A percentile compares a stretch with the other conserved stretches of the same genome.
Conservation (phyloP, 1,140 invertebrate genomes). For the Stenopsyche tienmushanensis region DNA sequence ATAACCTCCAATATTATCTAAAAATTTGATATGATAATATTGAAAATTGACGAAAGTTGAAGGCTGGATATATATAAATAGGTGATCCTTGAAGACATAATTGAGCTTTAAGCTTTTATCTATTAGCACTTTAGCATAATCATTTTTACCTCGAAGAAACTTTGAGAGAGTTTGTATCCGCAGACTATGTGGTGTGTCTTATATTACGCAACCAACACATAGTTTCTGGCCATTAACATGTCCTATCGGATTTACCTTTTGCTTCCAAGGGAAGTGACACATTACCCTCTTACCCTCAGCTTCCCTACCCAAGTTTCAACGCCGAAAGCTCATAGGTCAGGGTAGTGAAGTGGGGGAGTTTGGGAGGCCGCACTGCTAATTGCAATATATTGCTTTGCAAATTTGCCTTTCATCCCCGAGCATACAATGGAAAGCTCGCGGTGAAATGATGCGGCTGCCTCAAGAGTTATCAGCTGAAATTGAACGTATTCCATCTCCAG, state of each 20-base stretch:
- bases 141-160: not conserved
- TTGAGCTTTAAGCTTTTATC: no score
- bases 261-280: conserved; percentile 24
- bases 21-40: no score
- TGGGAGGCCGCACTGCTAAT: conserved; percentile 28
- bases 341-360: conserved; percentile 1
- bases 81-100: no score
- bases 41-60: no score
- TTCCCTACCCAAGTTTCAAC: conserved; percentile 10
- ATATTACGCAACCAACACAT: no score
- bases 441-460: not conserved
- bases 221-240: conserved; percentile 35
- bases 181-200: no score
- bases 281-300: conserved; percentile 11
- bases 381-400: conserved; percentile 41
- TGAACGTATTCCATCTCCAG: no score
- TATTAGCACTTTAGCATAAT: no score
- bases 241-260: conserved; percentile 35
- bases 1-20: no score
- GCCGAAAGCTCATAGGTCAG: conserved; percentile 8
- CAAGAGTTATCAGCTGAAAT: not conserved
- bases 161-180: no score
- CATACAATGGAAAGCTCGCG: conserved; percentile 1
- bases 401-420: conserved; percentile 31
- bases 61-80: no score